Percentiles rank a stretch among this genome's conserved stretches.
phyloP scores from a whole-genome alignment of 2,113 vertebrate species.

The Gadus chalcogrammus region DNA sequence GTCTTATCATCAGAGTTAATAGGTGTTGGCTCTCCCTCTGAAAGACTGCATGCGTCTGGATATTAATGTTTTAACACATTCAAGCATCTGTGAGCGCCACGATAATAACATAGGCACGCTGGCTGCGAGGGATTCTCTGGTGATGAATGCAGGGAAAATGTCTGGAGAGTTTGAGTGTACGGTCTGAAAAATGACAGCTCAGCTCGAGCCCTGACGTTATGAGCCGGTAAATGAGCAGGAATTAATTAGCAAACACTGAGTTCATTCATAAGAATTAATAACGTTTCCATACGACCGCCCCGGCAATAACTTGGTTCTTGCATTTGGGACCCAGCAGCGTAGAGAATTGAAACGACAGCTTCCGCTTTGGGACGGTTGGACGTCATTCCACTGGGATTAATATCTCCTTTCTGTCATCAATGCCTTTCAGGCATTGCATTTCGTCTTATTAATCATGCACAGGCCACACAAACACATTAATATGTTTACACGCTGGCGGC shows the following conservation, averaged over 20 bases:
- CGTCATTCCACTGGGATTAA: slow-evolving; percentile 33
- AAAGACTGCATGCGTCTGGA: too few species aligned
- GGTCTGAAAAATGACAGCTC: slow-evolving; percentile 35
- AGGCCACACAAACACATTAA: slow-evolving; percentile 9
- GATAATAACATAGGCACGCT: neutral
- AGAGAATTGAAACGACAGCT: slow-evolving; percentile 44
- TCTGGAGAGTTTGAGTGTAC: slow-evolving; percentile 38
- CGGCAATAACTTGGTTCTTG: slow-evolving; percentile 48
- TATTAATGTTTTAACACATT: neutral
- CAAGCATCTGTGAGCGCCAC: neutral
- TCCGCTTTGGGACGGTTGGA: neutral
- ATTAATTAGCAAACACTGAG: slow-evolving; percentile 56
- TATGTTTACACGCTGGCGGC: slow-evolving; percentile 42
- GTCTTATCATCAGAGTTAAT: too few species aligned
- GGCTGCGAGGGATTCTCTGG: too few species aligned
- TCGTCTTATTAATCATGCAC: slow-evolving; percentile 47
- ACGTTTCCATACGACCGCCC: slow-evolving; percentile 47
- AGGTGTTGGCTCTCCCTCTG: too few species aligned
- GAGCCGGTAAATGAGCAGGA: slow-evolving; percentile 49
- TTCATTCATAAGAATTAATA: slow-evolving; percentile 48
- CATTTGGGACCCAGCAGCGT: slow-evolving; percentile 20
- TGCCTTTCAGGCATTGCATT: slow-evolving; percentile 35
- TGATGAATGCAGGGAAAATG: slow-evolving; percentile 6
- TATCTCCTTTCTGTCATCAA: slow-evolving; percentile 30
- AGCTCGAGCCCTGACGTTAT: slow-evolving; percentile 30